A percentile compares a stretch with the other conserved stretches of the same genome.
These are phyloP conservation scores for Apis laboriosa DNA, from an alignment of 1,140 invertebrate species.

Conservation along the genomic window DNA sequence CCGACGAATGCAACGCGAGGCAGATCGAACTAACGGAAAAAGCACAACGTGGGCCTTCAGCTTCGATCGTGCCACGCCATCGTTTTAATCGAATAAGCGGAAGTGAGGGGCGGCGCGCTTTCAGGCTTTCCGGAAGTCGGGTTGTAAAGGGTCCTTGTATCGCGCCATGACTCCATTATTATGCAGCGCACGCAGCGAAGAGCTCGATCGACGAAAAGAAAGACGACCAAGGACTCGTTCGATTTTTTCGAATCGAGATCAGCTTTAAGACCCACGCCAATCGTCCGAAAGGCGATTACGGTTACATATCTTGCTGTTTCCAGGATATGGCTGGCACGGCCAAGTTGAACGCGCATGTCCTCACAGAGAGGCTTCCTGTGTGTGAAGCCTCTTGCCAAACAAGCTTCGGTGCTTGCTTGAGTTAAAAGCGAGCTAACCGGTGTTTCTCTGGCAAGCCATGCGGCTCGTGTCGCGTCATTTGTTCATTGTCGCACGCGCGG, in stretches of 20 bases:
- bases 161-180: neutral
- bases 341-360: slow-evolving; percentile 80
- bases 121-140: neutral
- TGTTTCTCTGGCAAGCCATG: slow-evolving; percentile 81
- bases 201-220: slow-evolving; percentile 6
- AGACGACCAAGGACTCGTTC: slow-evolving; percentile 19
- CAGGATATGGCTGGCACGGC: slow-evolving; percentile 43
- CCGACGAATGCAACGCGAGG: slow-evolving; percentile 67
- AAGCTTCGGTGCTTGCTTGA: slow-evolving; percentile 71
- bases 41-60: slow-evolving; percentile 80
- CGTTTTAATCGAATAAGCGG: too few species aligned
- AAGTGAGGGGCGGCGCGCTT: neutral
- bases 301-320: neutral
- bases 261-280: slow-evolving; percentile 32
- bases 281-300: too few species aligned
- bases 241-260: neutral
- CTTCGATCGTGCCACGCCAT: slow-evolving; percentile 59
- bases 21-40: slow-evolving; percentile 63
- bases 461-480: slow-evolving; percentile 82
- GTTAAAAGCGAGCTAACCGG: slow-evolving; percentile 68
- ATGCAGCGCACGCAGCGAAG: neutral
- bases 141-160: neutral
- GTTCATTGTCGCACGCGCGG: slow-evolving; percentile 81
- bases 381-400: slow-evolving; percentile 78
- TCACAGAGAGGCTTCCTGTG: slow-evolving; percentile 80